Conservation (phyloP, 2,888 invertebrate genomes). For the Dicranocentrus wangi region DNA sequence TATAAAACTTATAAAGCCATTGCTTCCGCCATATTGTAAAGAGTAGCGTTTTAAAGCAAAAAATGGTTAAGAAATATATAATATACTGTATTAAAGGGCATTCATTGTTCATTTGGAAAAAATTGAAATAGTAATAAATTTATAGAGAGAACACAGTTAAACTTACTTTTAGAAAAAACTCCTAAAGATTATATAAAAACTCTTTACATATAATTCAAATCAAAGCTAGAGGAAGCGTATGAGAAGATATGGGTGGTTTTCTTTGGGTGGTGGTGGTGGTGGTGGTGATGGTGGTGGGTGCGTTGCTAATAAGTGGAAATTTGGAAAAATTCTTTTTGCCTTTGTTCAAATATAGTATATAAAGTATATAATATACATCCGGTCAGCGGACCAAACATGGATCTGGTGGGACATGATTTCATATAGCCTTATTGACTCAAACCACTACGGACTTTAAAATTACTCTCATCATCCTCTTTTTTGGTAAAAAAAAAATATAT, state of each 20-base stretch:
- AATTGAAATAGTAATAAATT: no score
- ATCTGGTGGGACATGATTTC: neutral
- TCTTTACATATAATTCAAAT: neutral
- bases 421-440: neutral
- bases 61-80: conserved; percentile 31
- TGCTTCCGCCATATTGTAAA: conserved; percentile 40
- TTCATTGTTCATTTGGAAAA: conserved; percentile 11
- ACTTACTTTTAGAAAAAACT: no score
- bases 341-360: no score
- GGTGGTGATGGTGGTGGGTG: conserved; percentile 16
- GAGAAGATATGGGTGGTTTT: neutral
- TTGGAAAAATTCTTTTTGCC: neutral
- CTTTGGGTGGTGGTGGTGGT: no score
- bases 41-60: conserved; percentile 44
- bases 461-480: neutral
- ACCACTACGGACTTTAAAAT: neutral
- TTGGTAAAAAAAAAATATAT: neutral
- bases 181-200: neutral
- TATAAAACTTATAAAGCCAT: conserved; percentile 26
- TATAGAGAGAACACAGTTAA: no score
- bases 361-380: no score
- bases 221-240: neutral
- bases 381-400: conserved; percentile 44
- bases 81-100: neutral
- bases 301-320: conserved; percentile 17